Evolutionary conservation across 2,888 invertebrate species (phyloP).

Genomic region (Latrodectus hesperus): DNA sequence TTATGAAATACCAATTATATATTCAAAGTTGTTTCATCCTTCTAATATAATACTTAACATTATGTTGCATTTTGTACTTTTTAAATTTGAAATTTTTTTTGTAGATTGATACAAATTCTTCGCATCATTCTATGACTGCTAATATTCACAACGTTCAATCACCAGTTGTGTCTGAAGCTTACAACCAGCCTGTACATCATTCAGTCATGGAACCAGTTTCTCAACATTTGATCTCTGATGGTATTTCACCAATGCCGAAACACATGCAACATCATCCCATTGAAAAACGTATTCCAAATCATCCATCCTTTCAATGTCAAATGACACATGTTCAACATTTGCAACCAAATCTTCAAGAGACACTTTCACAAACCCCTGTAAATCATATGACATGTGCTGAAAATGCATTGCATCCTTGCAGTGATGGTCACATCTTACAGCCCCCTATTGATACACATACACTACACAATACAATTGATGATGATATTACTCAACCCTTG

Average conservation of each 20-base stretch:
- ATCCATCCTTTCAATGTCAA: too few species aligned
- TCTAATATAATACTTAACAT: too few species aligned
- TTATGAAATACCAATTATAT: too few species aligned
- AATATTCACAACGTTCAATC: background rate
- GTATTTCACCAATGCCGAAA: background rate
- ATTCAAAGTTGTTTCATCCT: too few species aligned
- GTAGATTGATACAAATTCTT: too few species aligned
- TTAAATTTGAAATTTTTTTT: too few species aligned
- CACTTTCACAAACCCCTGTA: background rate
- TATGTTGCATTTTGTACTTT: too few species aligned
- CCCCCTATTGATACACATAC: background rate
- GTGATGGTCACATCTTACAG: background rate
- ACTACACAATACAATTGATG: background rate
- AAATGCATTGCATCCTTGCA: background rate
- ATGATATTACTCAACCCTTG: too few species aligned
- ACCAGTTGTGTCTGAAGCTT: constrained; percentile 2
- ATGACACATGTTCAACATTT: too few species aligned
- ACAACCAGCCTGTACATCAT: constrained; percentile 6
- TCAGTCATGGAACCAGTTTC: constrained; percentile 50
- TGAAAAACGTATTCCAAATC: background rate
- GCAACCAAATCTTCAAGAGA: too few species aligned
- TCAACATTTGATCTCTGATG: constrained; percentile 31
- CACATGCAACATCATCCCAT: too few species aligned
- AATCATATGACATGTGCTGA: background rate
- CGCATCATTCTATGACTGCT: too few species aligned